Base-by-base conservation (phyloP, 1,140 invertebrate genomes). In the Phocides pigmalion region DNA sequence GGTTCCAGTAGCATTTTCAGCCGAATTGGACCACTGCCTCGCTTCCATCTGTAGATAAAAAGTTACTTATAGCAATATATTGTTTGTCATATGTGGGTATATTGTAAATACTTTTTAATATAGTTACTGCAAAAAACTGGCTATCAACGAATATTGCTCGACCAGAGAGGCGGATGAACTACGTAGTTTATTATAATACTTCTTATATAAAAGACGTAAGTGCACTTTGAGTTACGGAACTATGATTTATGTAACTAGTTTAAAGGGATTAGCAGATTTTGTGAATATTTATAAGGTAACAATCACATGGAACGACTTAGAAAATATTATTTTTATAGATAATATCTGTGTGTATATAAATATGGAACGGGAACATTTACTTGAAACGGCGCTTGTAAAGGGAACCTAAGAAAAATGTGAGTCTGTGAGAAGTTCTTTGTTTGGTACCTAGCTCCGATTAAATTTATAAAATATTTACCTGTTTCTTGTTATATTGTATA, bases 201-300 rank as follows among this genome's bases (percentile, higher is more conserved):
- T 81, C 83, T 85, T 79, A 82, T 78, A 81, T 84, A 84, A 81
- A 85, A 82, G 77, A 83, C 78, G 80, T 90, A 90, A 90, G 88
- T 90, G 88, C 88, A 90, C 88, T 90, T 90, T 81, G 81, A 87
- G 65, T 87, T 87, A 90, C 66, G 88, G 88, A 89, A 90, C 88
- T 90, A 90, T 87, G 65, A 70, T 75, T 81, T 76, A 78, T 76
- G 79, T 79, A 73, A 72, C 68, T 80, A 85, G 70, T 74, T 64
- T 63, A 70, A 66, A 53, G 68, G 69, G 68, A 70, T 70, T 64
- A 64, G 72, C 69, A 74, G 75, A 74, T 70, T 74, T 62, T 53
- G 44, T 49, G 59, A 50, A 49, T 50, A 62, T 62, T 37, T 62
- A 37, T 39, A 46, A 41, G 22, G 41, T 58, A 58, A 58, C 54